Evolutionary conservation across 1,140 invertebrate genomes (phyloP).

Genomic region (Chrysoperla carnea): DNA sequence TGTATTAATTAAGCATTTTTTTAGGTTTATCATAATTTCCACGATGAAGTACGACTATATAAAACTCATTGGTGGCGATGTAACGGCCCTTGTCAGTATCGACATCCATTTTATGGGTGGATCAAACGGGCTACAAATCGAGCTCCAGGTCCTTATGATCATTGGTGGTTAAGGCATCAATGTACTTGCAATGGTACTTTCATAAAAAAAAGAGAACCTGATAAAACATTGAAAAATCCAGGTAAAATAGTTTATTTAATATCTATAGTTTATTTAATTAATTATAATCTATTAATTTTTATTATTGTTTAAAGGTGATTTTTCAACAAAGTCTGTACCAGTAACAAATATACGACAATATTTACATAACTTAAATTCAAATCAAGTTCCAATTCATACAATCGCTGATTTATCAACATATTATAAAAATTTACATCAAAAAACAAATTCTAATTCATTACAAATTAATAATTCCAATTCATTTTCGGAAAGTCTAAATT

Average conservation of each 20-base stretch:
- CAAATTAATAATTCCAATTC: no score
- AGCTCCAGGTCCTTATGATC: conserved; percentile 71
- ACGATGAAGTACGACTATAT: conserved; percentile 74
- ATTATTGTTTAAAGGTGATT: no score
- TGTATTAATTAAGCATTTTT: not conserved
- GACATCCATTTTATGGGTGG: conserved; percentile 72
- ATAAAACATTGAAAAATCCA: conserved; percentile 24
- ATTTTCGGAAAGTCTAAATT: no score
- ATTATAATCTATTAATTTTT: no score
- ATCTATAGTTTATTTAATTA: no score
- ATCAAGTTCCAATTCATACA: conserved; percentile 3
- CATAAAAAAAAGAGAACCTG: conserved; percentile 62
- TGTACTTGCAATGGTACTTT: conserved; percentile 69
- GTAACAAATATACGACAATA: not conserved
- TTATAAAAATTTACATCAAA: conserved; percentile 5
- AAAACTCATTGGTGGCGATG: conserved; percentile 90
- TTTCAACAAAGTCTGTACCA: no score
- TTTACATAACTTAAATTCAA: conserved; percentile 3
- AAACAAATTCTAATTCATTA: not conserved
- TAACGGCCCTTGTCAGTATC: conserved; percentile 66
- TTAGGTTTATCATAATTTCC: conserved; percentile 71
- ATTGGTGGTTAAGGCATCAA: conserved; percentile 77
- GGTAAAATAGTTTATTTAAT: no score
- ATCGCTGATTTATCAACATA: not conserved
- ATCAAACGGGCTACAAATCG: conserved; percentile 62